These are phyloP conservation scores for Phalacrocorax brasilianus DNA, from an alignment of 2,113 vertebrate species.

Conservation along the genomic window DNA sequence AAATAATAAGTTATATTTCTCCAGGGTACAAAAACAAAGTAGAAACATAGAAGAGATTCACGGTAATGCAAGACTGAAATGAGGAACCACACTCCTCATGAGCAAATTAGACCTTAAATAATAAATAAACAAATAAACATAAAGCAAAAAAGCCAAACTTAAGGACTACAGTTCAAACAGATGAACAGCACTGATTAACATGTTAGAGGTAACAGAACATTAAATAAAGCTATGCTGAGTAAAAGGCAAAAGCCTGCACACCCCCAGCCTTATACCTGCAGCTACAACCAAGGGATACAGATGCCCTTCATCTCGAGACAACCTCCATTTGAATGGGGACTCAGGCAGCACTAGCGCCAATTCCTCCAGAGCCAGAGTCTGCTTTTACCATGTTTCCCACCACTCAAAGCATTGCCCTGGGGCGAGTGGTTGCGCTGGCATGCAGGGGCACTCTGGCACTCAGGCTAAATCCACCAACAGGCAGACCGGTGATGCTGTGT, in stretches of 20 bases:
- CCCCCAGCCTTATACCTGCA: fast-evolving
- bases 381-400: not conserved
- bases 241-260: not conserved
- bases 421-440: fast-evolving
- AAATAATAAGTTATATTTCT: fast-evolving
- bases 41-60: not conserved
- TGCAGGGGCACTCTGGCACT: not conserved
- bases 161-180: not conserved
- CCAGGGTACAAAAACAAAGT: not conserved
- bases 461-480: not conserved
- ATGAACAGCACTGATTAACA: not conserved
- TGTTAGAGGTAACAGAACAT: fast-evolving
- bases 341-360: not conserved
- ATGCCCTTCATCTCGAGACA: not conserved
- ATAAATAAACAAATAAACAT: not conserved
- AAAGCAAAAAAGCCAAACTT: not conserved
- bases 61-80: not conserved
- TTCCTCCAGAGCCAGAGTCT: too few relatives aligned
- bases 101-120: not conserved
- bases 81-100: fast-evolving
- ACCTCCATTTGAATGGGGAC: fast-evolving
- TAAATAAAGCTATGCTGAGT: not conserved
- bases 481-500: fast-evolving
- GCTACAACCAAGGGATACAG: too few relatives aligned
- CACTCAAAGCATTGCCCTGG: fast-evolving